These are phyloP conservation scores for Augiades crinisus DNA, from an alignment of 2,888 invertebrate genomes.

Conservation along the genomic window DNA sequence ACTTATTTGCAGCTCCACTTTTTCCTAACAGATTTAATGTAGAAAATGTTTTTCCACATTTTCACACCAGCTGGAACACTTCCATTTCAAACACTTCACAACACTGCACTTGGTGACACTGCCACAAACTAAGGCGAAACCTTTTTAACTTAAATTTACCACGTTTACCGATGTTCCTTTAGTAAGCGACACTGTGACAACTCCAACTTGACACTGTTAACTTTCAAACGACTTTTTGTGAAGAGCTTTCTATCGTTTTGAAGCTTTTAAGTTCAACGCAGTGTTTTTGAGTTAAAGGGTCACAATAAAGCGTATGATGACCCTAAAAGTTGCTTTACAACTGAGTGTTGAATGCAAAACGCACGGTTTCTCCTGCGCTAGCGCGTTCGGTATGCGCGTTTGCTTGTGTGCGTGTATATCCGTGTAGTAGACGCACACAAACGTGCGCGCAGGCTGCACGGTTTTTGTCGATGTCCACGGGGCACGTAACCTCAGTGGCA, in stretches of 20 bases:
- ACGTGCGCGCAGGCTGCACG: slow-evolving; percentile 59
- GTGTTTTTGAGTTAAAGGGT: slow-evolving; percentile 36
- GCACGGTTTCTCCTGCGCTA: slow-evolving; percentile 67
- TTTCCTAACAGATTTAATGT: slow-evolving; percentile 74
- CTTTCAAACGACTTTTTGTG: slow-evolving; percentile 26
- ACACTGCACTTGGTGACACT: slow-evolving; percentile 41
- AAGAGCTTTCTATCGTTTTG: slow-evolving; percentile 2
- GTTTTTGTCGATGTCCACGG: slow-evolving; percentile 81
- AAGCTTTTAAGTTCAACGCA: slow-evolving; percentile 37
- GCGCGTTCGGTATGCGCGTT: slow-evolving; percentile 69
- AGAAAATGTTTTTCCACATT: slow-evolving; percentile 70
- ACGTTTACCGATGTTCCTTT: slow-evolving; percentile 21
- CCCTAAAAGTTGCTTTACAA: slow-evolving; percentile 70
- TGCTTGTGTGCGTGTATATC: slow-evolving; percentile 46
- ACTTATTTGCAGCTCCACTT: slow-evolving; percentile 64
- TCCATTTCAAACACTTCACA: slow-evolving; percentile 47
- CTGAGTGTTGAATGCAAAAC: slow-evolving; percentile 75
- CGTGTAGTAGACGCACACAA: slow-evolving; percentile 46
- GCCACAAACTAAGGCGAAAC: slow-evolving; percentile 37
- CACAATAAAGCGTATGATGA: slow-evolving; percentile 73
- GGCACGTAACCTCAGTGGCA: slow-evolving; percentile 68
- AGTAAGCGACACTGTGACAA: not conserved
- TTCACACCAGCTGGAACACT: slow-evolving; percentile 52
- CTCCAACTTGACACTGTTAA: slow-evolving; percentile 6
- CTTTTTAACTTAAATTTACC: slow-evolving; percentile 37